These are phyloP conservation scores for Syncerus caffer DNA, from an alignment of 2,797 vertebrate genomes.

Conservation along the genomic window DNA sequence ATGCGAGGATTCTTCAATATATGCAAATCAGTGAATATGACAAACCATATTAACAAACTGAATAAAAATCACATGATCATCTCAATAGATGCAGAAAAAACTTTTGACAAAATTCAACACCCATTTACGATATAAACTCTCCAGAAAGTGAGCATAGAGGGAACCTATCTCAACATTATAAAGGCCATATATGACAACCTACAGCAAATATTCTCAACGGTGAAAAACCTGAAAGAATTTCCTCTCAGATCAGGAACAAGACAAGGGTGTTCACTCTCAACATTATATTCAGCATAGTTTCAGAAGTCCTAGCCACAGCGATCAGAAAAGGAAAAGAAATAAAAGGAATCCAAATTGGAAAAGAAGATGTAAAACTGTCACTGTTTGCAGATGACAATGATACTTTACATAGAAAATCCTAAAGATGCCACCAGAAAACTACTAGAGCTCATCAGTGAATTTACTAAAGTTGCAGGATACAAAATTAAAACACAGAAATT, in stretches of 20 bases:
- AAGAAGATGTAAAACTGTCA: neutral
- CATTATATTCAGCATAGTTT: neutral
- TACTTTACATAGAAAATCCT: neutral
- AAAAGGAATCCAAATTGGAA: neutral
- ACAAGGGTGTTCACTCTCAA: neutral
- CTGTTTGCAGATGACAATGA: neutral
- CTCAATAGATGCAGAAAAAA: neutral
- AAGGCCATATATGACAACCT: too few species aligned
- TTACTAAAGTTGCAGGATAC: neutral
- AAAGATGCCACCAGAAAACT: neutral
- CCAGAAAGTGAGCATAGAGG: too few species aligned
- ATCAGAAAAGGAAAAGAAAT: neutral
- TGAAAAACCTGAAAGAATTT: neutral
- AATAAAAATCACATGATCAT: neutral
- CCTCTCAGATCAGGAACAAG: neutral
- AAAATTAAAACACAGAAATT: neutral
- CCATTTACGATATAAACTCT: neutral
- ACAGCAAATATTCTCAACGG: too few species aligned
- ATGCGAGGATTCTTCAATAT: neutral
- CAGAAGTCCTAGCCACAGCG: neutral
- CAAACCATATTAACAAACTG: neutral
- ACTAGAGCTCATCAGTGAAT: neutral
- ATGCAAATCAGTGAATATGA: neutral
- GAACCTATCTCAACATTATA: too few species aligned
- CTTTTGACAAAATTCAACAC: neutral